These are phyloP conservation scores for Serranus cabrilla DNA, from an alignment of 2,797 vertebrate species.

Conservation along the genomic window DNA sequence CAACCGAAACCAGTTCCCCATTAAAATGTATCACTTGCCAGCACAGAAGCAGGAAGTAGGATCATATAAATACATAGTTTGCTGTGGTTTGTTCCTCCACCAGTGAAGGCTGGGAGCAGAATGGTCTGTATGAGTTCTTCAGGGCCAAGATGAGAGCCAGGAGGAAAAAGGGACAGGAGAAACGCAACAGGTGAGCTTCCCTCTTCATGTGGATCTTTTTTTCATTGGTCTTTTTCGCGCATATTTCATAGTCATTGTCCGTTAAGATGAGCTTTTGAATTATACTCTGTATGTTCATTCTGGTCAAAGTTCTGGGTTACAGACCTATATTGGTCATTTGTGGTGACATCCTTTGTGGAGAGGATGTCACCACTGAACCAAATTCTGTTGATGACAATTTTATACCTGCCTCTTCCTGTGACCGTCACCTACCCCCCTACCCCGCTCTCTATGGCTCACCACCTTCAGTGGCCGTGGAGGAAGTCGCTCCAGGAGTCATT, in stretches of 20 bases:
- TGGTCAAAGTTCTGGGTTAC: neutral
- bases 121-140: slow-evolving; percentile 98
- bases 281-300: neutral
- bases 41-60: too few relatives aligned
- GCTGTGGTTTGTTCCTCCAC: slow-evolving; percentile 48
- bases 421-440: neutral
- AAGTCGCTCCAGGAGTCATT: slow-evolving; percentile 91
- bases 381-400: neutral
- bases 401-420: too few relatives aligned
- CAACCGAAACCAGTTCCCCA: too few relatives aligned
- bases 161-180: slow-evolving; percentile 95
- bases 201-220: neutral
- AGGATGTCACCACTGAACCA: neutral
- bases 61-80: neutral
- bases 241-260: neutral
- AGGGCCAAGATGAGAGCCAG: slow-evolving; percentile 98
- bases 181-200: slow-evolving; percentile 90
- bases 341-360: neutral
- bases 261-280: neutral
- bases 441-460: neutral
- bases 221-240: neutral
- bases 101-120: slow-evolving; percentile 99
- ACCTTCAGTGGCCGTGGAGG: slow-evolving; percentile 71
- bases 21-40: too few relatives aligned
- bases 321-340: neutral